A percentile compares a stretch with the other conserved stretches of the same genome.
These are phyloP conservation scores for Albula glossodonta DNA, from an alignment of 2,113 vertebrate species.

Conservation along the genomic window DNA sequence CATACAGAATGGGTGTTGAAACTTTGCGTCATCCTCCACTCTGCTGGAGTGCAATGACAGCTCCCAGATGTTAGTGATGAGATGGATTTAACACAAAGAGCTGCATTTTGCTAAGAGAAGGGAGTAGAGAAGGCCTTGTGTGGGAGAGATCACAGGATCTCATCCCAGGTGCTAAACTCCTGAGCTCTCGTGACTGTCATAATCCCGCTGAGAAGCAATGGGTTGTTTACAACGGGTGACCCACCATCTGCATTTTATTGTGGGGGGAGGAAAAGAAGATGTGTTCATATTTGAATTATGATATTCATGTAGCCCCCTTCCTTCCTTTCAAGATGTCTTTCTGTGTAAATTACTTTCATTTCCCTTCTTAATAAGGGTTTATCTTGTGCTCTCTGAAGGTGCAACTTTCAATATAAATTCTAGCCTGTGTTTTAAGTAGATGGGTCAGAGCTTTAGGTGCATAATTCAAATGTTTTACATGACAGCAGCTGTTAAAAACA, in stretches of 20 bases:
- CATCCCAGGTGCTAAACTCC: not conserved
- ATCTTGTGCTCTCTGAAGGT: not conserved
- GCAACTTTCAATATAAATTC: not conserved
- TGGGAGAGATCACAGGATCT: not conserved
- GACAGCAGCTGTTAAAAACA: not conserved
- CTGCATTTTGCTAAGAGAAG: not conserved
- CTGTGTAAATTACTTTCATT: not conserved
- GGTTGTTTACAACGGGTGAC: not conserved
- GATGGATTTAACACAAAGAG: not conserved
- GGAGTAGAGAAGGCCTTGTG: not conserved
- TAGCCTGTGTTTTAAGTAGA: not conserved
- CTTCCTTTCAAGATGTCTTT: not conserved
- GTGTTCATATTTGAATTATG: not conserved
- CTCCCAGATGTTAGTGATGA: not conserved
- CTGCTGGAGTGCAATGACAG: not conserved
- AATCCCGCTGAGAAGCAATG: not conserved
- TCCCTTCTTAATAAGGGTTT: not conserved
- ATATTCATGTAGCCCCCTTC: not conserved
- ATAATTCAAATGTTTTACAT: not conserved
- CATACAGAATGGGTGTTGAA: not conserved
- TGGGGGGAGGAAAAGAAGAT: not conserved
- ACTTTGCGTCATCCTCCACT: not conserved
- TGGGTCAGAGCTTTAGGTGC: not conserved
- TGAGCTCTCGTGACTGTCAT: not conserved
- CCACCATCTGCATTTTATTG: not conserved